Evolutionary conservation across 2,113 vertebrate species (phyloP).

Genomic region (Pangasianodon hypophthalmus): DNA sequence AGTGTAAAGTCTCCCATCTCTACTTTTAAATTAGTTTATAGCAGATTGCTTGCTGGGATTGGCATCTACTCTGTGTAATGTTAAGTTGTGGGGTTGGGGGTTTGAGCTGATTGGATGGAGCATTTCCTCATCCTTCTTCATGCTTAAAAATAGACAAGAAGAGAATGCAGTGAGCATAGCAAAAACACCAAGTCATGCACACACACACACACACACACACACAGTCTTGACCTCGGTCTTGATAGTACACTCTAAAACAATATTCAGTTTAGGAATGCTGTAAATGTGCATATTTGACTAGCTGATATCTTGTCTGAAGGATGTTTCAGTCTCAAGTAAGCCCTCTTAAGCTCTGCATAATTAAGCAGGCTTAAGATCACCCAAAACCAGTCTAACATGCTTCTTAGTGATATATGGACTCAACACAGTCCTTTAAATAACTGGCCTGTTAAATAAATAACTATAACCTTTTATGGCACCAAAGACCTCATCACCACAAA

Average conservation of each 20-base stretch:
- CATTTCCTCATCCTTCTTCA: constrained; percentile 55
- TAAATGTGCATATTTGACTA: background rate
- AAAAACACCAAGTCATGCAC: background rate
- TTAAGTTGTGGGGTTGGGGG: constrained; percentile 49
- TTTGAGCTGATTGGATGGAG: constrained; percentile 64
- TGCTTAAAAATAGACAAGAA: constrained; percentile 38
- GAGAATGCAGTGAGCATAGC: constrained; percentile 26
- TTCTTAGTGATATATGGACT: background rate
- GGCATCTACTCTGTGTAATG: background rate
- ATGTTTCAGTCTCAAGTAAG: background rate
- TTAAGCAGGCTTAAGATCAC: background rate
- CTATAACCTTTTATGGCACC: background rate
- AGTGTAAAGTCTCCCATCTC: background rate
- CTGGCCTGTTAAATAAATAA: background rate
- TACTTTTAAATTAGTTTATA: background rate
- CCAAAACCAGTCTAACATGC: background rate
- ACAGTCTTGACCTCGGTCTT: background rate
- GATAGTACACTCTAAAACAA: background rate
- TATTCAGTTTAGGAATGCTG: background rate
- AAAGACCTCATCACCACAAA: background rate
- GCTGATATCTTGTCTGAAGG: background rate
- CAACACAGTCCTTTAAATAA: background rate
- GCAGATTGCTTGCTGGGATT: background rate
- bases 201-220: background rate
- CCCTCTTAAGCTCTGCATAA: background rate